Evolutionary conservation across 2,888 invertebrate species (phyloP), one percentile per base, ranked within the genome.

Genomic region (Phymatocera aterrima): DNA sequence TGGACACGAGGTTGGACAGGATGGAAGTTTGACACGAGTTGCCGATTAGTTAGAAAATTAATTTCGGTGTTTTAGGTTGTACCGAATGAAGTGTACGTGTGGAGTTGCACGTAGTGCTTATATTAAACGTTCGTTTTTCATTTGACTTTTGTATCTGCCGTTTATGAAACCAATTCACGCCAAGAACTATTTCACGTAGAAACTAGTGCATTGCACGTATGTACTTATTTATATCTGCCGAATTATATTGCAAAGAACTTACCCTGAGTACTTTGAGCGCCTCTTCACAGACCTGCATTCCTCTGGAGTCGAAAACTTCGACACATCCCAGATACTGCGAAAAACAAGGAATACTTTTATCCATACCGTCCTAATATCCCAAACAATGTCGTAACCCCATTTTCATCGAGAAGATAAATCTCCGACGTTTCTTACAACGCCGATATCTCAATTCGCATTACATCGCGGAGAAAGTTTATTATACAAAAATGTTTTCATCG

Each of bases 281-380:
- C 91, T 99, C 99, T 91, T 99, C 99, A 93, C 99, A 99, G 80
- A 99, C 98, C 92, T 98, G 98, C 98, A 99, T 99, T 72, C 99
- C 99, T 88, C 99, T 94, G 8, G 99, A 99, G 92, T 99, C 99
- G 92, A 98, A 99, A 51, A 99, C 99, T 92, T 99, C 99, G 68
- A 99, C 98, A 91, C 99, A 98, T 83, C 99, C 99, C 88, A 99
- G 93, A 92, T 99, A 99, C 94, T 95, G 91, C 57, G 92, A 90
- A 87, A 82, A 82, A 79, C 81, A 82, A 81, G 43, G n/a, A 68
- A 43, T 46, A 60, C 34, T 61, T 68, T 68, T 15, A 68, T 46
- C 68, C 1, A 28, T 24, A 10, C 4, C n/a, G n/a, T 28, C 61
- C 15, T n/a, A 10, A 3, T 40, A 18, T 40, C 10, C 12, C 24